Evolutionary conservation across 2,797 vertebrate genomes (phyloP), one percentile per base, ranked within the genome.

Genomic region (Austrolebias charrua): DNA sequence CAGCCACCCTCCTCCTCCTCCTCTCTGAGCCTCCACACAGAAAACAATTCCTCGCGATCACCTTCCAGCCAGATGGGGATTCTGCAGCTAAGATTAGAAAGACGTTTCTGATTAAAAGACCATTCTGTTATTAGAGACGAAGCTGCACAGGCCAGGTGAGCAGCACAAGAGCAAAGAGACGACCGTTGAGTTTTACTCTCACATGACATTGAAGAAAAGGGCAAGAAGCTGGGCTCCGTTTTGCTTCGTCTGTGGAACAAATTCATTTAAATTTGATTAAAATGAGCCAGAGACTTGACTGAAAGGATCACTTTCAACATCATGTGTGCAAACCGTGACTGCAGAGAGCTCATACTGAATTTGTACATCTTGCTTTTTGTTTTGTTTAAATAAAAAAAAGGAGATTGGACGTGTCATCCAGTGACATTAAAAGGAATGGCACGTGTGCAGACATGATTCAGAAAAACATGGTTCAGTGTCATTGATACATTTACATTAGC

Each of bases 321-420:
- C 59, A 58, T 33, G 11, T 40, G 9, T 35, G n/a, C 55, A 75
- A 66, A 55, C 58, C 49, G 8, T 15, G 31, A 56, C 57, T 31
- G 29, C 62, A 66, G 24, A 59, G 66, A 72, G 54, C 61, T 56
- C 63, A 49, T 42, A 16, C 61, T 66, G 63, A 62, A 49, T 78
- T 50, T 64, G 1, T 19, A 49, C 13, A 49, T 66, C 53, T 54
- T 29, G 16, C 49, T n/a, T n/a, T n/a, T n/a, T n/a, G n/a, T n/a
- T n/a, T n/a, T 24, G 24, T 24, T 24, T 24, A 2, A 24, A 24
- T 47, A 56, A 13, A 15, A 50, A 40, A 40, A 2, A 40, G 11
- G 5, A 13, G n/a, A 77, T 40, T 54, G 73, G 55, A 72, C 52
- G 80, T 89, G 92, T 90, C 91, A 90, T 92, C 91, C 92, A 85